Conservation (phyloP, 2,888 invertebrate species). For the Mimumesa dahlbomi region DNA sequence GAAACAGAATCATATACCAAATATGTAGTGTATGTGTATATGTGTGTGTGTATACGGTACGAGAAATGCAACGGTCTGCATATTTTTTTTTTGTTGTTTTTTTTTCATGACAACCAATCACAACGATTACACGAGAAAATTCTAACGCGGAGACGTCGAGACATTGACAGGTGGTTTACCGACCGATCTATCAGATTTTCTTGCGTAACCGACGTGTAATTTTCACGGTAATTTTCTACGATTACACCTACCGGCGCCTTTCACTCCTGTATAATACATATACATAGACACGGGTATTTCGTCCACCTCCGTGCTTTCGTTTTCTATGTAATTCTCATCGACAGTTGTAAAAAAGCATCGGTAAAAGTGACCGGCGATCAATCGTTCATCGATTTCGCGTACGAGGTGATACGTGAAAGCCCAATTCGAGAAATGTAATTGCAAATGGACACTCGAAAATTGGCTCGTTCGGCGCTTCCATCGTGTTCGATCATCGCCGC, state of each 20-base stretch:
- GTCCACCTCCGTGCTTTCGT: constrained; percentile 8
- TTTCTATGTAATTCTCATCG: constrained; percentile 31
- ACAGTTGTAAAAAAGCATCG: constrained; percentile 29
- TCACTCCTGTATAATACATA: too few relatives aligned
- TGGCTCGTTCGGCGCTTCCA: neutral
- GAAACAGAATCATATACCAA: too few relatives aligned
- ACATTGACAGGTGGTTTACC: constrained; percentile 56
- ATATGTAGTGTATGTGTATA: too few relatives aligned
- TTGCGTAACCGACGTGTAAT: constrained; percentile 58
- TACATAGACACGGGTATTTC: constrained; percentile 20
- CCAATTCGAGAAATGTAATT: neutral
- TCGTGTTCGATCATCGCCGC: constrained; percentile 1
- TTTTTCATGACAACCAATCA: constrained; percentile 42
- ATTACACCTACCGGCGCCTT: constrained; percentile 61
- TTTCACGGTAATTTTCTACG: constrained; percentile 63
- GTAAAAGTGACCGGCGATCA: neutral
- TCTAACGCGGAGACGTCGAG: constrained; percentile 22
- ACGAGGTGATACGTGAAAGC: neutral
- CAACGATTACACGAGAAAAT: constrained; percentile 53
- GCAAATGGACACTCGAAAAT: constrained; percentile 1
- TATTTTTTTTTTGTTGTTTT: too few relatives aligned
- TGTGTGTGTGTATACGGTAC: neutral
- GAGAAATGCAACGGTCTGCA: too few relatives aligned
- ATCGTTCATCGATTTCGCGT: constrained; percentile 7
- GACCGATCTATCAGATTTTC: constrained; percentile 55